Evolutionary conservation across 2,797 vertebrate species (phyloP), one percentile per base, ranked within the genome.

Genomic region (Centroberyx gerrardi): DNA sequence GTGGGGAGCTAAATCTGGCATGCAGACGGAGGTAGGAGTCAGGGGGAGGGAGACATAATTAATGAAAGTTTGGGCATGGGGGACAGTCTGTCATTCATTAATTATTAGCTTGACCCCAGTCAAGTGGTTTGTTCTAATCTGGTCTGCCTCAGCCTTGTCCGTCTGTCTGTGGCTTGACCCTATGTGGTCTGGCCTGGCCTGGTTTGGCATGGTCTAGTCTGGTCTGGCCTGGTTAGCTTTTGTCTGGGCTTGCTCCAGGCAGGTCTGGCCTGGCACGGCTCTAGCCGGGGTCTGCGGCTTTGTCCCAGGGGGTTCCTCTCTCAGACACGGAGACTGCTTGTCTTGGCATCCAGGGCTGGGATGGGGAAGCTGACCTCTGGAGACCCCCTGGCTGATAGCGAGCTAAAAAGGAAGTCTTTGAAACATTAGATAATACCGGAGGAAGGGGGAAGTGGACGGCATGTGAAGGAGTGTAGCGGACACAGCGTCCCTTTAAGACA

Each of bases 341-440:
- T 93, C 90, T 93, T 91, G 91, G 93, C 91, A 87, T 90, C 86
- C 87, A 84, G 71, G 58, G 58, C 67, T 68, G 72, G 86, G 87
- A 91, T 85, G 91, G 89, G 81, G 89, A 86, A 91, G 80, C 75
- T 93, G 93, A 92, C 93, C 92, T 93, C 88, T 89, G 83, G 76
- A 92, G 89, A 88, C 89, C 91, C 90, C 78, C 72, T 78, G 87
- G 84, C 92, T 93, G 94, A 95, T 93, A 96, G 87, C 56, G 77
- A 88, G 89, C 93, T 94, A 92, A 94, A 95, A 90, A 92, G 90
- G 91, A 95, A 94, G 91, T 92, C 93, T 94, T 94, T 94, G 90
- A 94, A 94, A 94, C 74, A 53, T 93, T 91, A 94, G 94, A 94
- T 95, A 94, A 93, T 88, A 90, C 81, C 65, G 80, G 85, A 86